Base-by-base conservation (phyloP, 2,113 vertebrate genomes). In the Artemisiospiza belli region DNA sequence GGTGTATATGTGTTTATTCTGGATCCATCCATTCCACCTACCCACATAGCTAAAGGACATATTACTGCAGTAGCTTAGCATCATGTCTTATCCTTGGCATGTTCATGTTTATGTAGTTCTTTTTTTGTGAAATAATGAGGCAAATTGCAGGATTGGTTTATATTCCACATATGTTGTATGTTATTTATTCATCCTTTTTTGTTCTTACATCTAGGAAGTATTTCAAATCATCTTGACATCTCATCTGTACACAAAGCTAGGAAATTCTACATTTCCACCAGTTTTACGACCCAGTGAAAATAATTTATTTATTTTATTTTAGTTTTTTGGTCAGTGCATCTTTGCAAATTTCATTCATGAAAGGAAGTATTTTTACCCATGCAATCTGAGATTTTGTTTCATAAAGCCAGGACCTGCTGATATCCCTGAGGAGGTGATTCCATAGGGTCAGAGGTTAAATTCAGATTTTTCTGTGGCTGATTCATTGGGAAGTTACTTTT, bases 131-230 rank as follows among this genome's bases (percentile, higher is more conserved):
- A 89, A 94, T 82, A 95, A 84, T 73, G 67, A 81, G 67, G 75
- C 20, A 92, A 80, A 96, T 92, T 67, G 74, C 63, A 68, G 11
- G 30, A n/a, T 73, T 95, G 88, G 66, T 92, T 93, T 95, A 72
- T 74, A 41, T 76, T 92, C 64, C 77, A 90, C 46, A 31, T 93
- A 92, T 84, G 86, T 94, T 82, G 27, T 75, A 75, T 83, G 77
- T 89, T 94, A 96, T 95, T 95, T 97, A 97, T 97, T 94, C 12
- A 78, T 79, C 20, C 24, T 59, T 87, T 86, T 92, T 82, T 66
- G 18, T 75, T 94, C 47, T 93, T 86, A 77, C 49, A 39, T 83
- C 90, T 96, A 67, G 89, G 80, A 91, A 84, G 39, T 89, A 95
- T 89, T 95, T 97, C 85, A 84, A 94, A 89, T 93, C 75, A 92